Base-by-base conservation (phyloP, 1,140 invertebrate genomes). In the Hycleus phaleratus region DNA sequence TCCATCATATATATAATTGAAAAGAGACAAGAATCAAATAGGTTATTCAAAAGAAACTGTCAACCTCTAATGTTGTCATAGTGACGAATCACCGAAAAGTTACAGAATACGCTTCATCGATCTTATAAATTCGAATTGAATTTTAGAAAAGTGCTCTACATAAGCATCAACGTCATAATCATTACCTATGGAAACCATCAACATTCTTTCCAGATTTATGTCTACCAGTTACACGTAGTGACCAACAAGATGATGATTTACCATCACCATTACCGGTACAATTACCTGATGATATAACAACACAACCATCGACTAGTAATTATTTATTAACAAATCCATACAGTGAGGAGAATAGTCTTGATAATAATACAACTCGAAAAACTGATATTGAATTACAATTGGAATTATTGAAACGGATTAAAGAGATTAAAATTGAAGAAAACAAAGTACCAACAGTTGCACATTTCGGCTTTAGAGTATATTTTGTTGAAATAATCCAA, bases 141-240 rank as follows among this genome's bases (percentile, higher is more conserved):
- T 5, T 32, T 32, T 48, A 74, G 63, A 74, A 66, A 66, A 68
- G 68, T 46, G 46, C 68, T 0, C 56, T 66, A 48, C 75, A 75
- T 65, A 74, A 77, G 38, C 76, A 82, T 63, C 78, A 80, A 51
- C 73, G 76, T 43, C 70, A 73, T 46, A 81, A 78, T 59, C 73
- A 76, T 38, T 76, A 76, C 11, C 66, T 81, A 9, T 76, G 74
- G 42, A 75, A 73, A 50, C 79, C 83, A 60, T 88, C 88, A 0
- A 92, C 90, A 26, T 93, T 93, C 64, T 88, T 93, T 62, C 86
- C 88, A 0, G 82, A 87, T 58, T 77, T 88, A 18, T 82, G 86
- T 72, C 77, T 83, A 10, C 79, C 81, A 38, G 77, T 84, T 6
- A 74, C 76, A 61, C 83, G 83, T 80, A 70, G 75, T 25, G 68